Evolutionary conservation across 2,888 invertebrate genomes (phyloP), one percentile per base, ranked within the genome.

Genomic region (Aelia acuminata): DNA sequence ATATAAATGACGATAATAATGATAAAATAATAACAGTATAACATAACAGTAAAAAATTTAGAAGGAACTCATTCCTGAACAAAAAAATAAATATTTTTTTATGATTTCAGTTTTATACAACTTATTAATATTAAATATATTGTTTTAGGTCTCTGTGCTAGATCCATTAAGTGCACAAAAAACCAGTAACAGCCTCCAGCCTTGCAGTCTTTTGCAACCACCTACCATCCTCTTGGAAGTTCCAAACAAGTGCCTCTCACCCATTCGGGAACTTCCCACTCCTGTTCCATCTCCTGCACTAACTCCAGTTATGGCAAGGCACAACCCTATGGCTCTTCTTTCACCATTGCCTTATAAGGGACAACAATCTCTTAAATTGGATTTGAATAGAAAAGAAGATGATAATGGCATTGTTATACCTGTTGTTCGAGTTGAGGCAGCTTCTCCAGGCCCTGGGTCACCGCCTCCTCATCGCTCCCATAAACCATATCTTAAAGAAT

Each of bases 221-320:
- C 96, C 96, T 57, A 95, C 95, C 63, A 96, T 96, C 90, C 94
- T 96, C 49, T 93, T 96, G 88, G 96, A 96, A 93, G 95, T 96
- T 91, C 96, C 96, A 91, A 95, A 95, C 91, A 96, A 96, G 92
- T 96, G 96, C 93, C 94, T 96, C 90, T 96, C 96, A 87, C 96
- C 96, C 0, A 96, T 96, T 90, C 93, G 95, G 90, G 96, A 96
- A 92, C 93, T 96, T 90, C 96, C 96, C 5, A 93, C 93, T 0
- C 93, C 93, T 7, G 90, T 92, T 26, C 92, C 92, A 39, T 96
- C 96, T 8, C 96, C 95, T 7, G 93, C 95, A 26, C 94, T 95
- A 22, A 95, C 96, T 0, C 96, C 96, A 0, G 93, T 95, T 35
- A 93, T 94, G 93, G 92, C 93, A 39, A 80, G 89, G 31, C 90